Percentiles rank a stretch among this genome's conserved stretches.
These are phyloP conservation scores for Nilaparvata lugens DNA, from an alignment of 1,140 invertebrate species.

Conservation along the genomic window DNA sequence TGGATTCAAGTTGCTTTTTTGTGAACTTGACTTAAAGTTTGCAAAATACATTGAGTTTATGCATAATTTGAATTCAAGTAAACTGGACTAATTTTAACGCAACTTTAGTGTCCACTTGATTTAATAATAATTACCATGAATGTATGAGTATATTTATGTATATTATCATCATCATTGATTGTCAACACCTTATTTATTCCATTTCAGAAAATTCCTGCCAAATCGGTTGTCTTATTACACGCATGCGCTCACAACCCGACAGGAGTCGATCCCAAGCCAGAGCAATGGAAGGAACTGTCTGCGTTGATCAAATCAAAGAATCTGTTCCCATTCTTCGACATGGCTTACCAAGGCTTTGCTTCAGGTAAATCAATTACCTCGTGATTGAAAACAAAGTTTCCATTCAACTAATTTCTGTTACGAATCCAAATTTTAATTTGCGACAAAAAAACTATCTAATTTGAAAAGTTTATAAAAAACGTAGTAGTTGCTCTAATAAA, in stretches of 20 bases:
- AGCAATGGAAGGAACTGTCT: conserved; percentile 83
- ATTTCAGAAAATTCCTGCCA: conserved; percentile 84
- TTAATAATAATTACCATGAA: too few species aligned
- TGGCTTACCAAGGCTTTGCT: conserved; percentile 98
- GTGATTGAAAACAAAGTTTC: too few species aligned
- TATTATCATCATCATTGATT: too few species aligned
- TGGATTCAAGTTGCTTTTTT: too few species aligned
- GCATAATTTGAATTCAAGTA: too few species aligned
- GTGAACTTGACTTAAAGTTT: too few species aligned
- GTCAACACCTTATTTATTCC: conserved; percentile 16
- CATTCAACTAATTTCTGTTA: too few species aligned
- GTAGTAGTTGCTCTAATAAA: too few species aligned
- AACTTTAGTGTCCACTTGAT: too few species aligned
- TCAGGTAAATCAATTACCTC: conserved; percentile 42
- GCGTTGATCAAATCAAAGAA: conserved; percentile 74
- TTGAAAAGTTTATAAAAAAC: neutral
- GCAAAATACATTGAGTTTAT: too few species aligned
- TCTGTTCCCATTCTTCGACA: conserved; percentile 97
- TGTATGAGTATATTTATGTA: too few species aligned
- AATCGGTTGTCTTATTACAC: conserved; percentile 87
- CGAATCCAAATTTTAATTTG: neutral
- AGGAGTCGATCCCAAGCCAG: conserved; percentile 85
- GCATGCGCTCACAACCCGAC: conserved; percentile 99
- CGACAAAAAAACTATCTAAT: neutral
- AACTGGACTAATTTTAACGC: too few species aligned